Base-by-base conservation (phyloP, 2,797 vertebrate species). In the Anas bernieri region DNA sequence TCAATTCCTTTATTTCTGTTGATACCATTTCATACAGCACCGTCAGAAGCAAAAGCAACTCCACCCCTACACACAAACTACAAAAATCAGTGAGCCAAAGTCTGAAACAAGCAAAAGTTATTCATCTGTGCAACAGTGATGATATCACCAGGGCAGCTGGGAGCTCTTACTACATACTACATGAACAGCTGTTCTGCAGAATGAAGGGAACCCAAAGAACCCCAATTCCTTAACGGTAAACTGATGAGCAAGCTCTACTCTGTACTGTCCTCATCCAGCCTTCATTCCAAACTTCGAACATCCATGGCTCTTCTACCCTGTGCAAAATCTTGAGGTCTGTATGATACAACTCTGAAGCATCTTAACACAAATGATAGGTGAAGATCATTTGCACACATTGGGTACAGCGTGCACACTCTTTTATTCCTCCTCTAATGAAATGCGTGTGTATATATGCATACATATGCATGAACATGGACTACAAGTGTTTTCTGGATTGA, bases 371-470 rank as follows among this genome's bases (percentile, higher is more conserved):
- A 7, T 2, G 9, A 39, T 14, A 10, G 3, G 11, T 61, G 35
- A 68, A 74, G n/a, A 64, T 33, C 16, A 59, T 5, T 9, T 35
- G 7, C 23, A n/a, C 67, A 17, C 33, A 64, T 31, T 25, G 25
- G 22, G 30, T 11, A 46, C 26, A 22, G 1, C 4, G 1, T 9
- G 6, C 5, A 22, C 21, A 28, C 6, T 68, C 66, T 39, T 26
- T 43, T 30, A 52, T 45, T 45, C 17, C 9, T 62, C 20, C 58
- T 22, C 3, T 4, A 43, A 17, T 10, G 11, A 58, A 81, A 72
- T 7, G 11, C 1, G 41, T 18, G 14, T 8, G 45, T 35, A n/a
- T 25, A 13, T 2, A 2, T 6, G 7, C 7, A 39, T 7, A 30
- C 3, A 26, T 6, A 12, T 8, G 1, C 30, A 70, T 10, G 5